A percentile compares a stretch with the other conserved stretches of the same genome.
These are phyloP conservation scores for Crotalus horridus DNA, from an alignment of 2,113 vertebrate species.

Conservation along the genomic window DNA sequence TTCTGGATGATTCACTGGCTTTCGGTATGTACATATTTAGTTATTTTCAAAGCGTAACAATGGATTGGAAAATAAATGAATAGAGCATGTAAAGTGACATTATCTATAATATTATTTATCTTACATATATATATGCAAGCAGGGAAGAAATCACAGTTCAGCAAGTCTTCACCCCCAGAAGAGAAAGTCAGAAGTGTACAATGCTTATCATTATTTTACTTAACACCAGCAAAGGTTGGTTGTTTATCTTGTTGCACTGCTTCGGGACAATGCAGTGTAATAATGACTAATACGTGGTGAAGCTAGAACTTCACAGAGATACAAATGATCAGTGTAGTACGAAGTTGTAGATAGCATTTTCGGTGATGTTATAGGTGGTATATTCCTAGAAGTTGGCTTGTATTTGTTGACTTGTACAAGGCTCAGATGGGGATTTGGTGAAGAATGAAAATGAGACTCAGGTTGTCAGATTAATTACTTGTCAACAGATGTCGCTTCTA, in stretches of 20 bases:
- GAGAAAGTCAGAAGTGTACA: neutral
- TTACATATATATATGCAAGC: neutral
- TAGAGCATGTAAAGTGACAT: neutral
- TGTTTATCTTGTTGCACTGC: neutral
- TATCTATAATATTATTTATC: neutral
- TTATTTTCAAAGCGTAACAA: neutral
- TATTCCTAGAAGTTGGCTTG: neutral
- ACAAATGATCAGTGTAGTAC: neutral
- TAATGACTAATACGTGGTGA: neutral
- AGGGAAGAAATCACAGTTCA: neutral
- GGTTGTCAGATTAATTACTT: constrained; percentile 19
- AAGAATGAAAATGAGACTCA: constrained; percentile 14
- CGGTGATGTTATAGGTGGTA: neutral
- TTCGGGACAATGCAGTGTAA: neutral
- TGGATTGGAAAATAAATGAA: neutral
- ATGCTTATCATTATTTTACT: neutral
- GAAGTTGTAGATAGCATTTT: neutral
- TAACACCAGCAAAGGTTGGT: neutral
- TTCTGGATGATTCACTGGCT: neutral
- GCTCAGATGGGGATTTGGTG: constrained; percentile 11
- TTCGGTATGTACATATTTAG: neutral
- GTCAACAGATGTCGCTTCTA: constrained; percentile 26
- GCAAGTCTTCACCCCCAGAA: neutral
- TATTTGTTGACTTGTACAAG: neutral
- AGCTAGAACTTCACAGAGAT: neutral